Base-by-base conservation (phyloP, 2,113 vertebrate genomes). In the Indri indri region DNA sequence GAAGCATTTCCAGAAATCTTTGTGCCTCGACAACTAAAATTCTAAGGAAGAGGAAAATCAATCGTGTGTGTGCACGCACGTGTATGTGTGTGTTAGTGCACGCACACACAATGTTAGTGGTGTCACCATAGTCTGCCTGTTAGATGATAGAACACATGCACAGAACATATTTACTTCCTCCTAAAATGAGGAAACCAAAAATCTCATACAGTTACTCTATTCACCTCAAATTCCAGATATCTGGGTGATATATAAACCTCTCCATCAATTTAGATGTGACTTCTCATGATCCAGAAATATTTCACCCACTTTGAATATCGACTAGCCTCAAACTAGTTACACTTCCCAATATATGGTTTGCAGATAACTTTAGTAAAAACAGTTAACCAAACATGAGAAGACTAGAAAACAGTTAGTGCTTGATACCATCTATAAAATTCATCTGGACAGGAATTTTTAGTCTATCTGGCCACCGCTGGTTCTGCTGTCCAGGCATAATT, bases 81-180 rank as follows among this genome's bases (percentile, higher is more conserved):
- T 63, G 20, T 40, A 5, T 42, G 45, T 54, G n/a, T 30, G 54
- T 30, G 13, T 40, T n/a, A 47, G 20, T 40, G 8, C 32, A 34
- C 5, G 17, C 4, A 5, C 3, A 1, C 16, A 14, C 50, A 27
- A 30, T 27, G 4, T 8, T n/a, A 59, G 22, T 47, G 23, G 5
- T 89, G 5, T 70, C 50, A 57, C n/a, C 10, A 22, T 30, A 37
- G 54, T 42, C 3, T 2, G 42, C 6, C 52, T 82, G 47, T 32
- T 5, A 34, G 8, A 34, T 20, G 16, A 77, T 27, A 45, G 40
- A 27, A 27, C n/a, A 22, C 6, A 79, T 32, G 6, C 18, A 71
- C 2, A 52, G 25, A 82, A 61, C 25, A 63, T 20, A 22, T 32
- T 34, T 80, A 85, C 9, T 30, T 5, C 16, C 16, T 79, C 2